Evolutionary conservation across 64 coral and sea anemone genomes (phyloP).

Genomic region (Hydrozoanthus tunicans): DNA sequence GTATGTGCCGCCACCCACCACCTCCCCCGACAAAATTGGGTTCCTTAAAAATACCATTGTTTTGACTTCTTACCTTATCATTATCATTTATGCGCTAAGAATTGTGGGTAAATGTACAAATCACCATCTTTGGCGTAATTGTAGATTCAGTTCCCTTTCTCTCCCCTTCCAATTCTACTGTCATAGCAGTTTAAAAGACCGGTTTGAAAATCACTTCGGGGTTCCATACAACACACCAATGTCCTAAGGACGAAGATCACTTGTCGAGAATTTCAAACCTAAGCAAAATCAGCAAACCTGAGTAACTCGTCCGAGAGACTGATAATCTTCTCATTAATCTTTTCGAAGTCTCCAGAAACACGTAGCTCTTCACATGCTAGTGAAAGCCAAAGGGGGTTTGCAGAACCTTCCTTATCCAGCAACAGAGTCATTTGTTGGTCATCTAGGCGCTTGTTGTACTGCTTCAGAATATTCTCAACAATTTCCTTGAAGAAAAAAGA

Average conservation of each 20-base stretch:
- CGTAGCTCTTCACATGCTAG: constrained; percentile 88
- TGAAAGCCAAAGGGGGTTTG: constrained; percentile 88
- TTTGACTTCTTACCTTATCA: too few species aligned
- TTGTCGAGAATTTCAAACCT: not conserved
- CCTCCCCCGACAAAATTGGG: too few species aligned
- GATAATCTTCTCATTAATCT: constrained; percentile 73
- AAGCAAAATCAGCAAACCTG: constrained; percentile 44
- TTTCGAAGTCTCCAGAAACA: constrained; percentile 90
- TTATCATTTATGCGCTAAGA: too few species aligned
- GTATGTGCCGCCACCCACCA: too few species aligned
- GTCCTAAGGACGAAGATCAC: too few species aligned
- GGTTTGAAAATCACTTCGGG: too few species aligned
- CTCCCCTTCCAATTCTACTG: too few species aligned
- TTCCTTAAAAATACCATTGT: too few species aligned
- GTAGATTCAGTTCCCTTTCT: too few species aligned
- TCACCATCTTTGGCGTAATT: too few species aligned
- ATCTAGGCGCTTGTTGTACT: constrained; percentile 92
- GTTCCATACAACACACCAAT: not conserved
- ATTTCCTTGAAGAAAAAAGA: constrained; percentile 66
- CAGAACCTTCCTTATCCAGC: constrained; percentile 62
- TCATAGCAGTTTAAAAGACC: too few species aligned
- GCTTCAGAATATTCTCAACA: constrained; percentile 80
- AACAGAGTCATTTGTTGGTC: constrained; percentile 79
- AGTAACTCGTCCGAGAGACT: constrained; percentile 77
- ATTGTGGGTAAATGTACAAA: too few species aligned